These are phyloP conservation scores for Genyomyrus donnyi DNA, from an alignment of 2,113 vertebrate species.

Conservation along the genomic window DNA sequence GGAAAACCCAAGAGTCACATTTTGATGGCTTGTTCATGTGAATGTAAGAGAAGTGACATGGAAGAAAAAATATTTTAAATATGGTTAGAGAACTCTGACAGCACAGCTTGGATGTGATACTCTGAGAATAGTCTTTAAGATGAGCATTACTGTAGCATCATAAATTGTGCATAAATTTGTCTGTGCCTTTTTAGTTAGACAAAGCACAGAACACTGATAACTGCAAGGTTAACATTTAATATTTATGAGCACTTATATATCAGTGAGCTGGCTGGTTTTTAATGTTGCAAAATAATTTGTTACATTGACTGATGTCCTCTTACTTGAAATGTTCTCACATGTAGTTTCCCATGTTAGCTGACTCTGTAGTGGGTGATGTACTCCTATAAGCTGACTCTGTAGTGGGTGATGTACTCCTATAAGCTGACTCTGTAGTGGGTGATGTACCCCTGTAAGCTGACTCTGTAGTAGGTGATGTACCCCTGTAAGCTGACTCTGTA, in stretches of 20 bases:
- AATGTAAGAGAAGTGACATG: background rate
- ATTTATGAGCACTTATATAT: background rate
- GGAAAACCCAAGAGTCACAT: background rate
- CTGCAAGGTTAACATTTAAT: background rate
- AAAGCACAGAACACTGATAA: background rate
- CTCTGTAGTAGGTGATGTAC: background rate
- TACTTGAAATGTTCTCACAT: background rate
- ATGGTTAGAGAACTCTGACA: background rate
- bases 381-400: background rate
- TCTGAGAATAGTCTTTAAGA: background rate
- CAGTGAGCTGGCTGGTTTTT: background rate
- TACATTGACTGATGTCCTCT: background rate
- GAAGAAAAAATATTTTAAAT: background rate
- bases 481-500: too few species aligned
- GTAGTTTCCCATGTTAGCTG: background rate
- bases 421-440: background rate
- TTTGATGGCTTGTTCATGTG: background rate
- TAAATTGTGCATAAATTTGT: background rate
- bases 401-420: background rate
- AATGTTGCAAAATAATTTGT: background rate
- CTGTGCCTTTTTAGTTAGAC: background rate
- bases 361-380: background rate
- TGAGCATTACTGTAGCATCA: background rate
- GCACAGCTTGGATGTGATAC: background rate
- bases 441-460: too few species aligned